A percentile compares a stretch with the other conserved stretches of the same genome.
phyloP scores from a whole-genome alignment of 2,113 vertebrate species.

The Azemiops feae region DNA sequence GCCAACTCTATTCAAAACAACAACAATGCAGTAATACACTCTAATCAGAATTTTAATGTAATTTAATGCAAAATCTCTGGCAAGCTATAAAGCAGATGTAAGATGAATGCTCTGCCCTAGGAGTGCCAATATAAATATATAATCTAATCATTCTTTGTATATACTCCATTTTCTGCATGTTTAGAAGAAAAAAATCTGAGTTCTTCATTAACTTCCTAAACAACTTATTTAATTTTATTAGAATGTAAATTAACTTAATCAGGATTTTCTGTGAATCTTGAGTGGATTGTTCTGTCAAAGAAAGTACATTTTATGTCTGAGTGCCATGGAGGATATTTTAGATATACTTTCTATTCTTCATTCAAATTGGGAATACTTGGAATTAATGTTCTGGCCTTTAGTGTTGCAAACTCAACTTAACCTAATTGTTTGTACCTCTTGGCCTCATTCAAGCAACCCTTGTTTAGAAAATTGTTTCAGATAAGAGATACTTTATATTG shows the following conservation, averaged over 20 bases:
- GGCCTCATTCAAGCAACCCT: background rate
- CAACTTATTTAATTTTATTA: background rate
- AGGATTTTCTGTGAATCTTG: conserved; percentile 31
- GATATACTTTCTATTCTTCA: background rate
- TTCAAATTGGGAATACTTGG: background rate
- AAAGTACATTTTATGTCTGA: background rate
- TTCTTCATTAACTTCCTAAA: background rate
- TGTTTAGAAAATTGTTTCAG: background rate
- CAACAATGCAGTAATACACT: conserved; percentile 18
- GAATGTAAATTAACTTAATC: background rate
- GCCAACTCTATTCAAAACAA: background rate
- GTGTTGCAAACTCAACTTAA: background rate
- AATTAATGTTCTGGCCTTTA: rapidly evolving
- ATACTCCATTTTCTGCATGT: background rate
- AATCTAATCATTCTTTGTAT: background rate
- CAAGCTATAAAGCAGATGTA: conserved; percentile 28
- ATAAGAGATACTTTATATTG: background rate
- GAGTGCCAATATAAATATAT: conserved; percentile 17
- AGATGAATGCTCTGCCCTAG: conserved; percentile 15
- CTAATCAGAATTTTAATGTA: conserved; percentile 45
- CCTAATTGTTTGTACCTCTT: background rate
- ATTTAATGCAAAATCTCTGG: background rate
- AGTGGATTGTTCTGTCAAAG: rapidly evolving
- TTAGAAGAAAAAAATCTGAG: background rate
- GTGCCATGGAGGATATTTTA: background rate